A percentile compares a stretch with the other conserved stretches of the same genome.
These are phyloP conservation scores for Brachyhypopomus gauderio DNA, from an alignment of 2,113 vertebrate species.

Conservation along the genomic window DNA sequence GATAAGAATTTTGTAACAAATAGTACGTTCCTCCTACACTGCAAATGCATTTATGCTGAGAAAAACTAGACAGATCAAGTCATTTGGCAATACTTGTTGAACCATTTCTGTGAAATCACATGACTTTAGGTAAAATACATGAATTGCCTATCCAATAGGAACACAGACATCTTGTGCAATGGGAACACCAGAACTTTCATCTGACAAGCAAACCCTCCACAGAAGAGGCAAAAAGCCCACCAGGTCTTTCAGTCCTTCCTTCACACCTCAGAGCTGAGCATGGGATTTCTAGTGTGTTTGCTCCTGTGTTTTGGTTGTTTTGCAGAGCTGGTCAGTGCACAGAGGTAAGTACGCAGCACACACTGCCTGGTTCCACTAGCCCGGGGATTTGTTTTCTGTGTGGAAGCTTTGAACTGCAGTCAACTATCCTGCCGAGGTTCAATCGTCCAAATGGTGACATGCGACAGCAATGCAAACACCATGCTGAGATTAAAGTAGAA, in stretches of 20 bases:
- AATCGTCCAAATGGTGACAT: too few species aligned
- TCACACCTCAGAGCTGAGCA: not conserved
- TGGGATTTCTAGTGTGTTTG: constrained; percentile 28
- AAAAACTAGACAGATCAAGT: not conserved
- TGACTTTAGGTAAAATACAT: constrained; percentile 61
- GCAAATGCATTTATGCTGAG: not conserved
- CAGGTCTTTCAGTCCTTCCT: not conserved
- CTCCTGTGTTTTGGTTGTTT: constrained; percentile 29
- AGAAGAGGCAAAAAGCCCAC: not conserved
- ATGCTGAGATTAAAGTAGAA: too few species aligned
- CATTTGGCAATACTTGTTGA: not conserved
- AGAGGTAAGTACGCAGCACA: constrained; percentile 30
- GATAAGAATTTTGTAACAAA: not conserved
- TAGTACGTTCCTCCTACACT: not conserved
- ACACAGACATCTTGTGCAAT: constrained; percentile 34
- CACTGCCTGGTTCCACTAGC: not conserved
- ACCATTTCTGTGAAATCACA: constrained; percentile 70
- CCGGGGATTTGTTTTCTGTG: not conserved
- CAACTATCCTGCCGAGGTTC: too few species aligned
- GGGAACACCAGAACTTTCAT: not conserved
- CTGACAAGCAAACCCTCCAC: too few species aligned
- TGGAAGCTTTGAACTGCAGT: too few species aligned
- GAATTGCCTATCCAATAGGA: constrained; percentile 46
- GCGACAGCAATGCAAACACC: too few species aligned
- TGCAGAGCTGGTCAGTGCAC: constrained; percentile 8